A percentile compares a stretch with the other conserved stretches of the same genome.
These are phyloP conservation scores for Esox masquinongy DNA, from an alignment of 2,797 vertebrate species.

Conservation along the genomic window DNA sequence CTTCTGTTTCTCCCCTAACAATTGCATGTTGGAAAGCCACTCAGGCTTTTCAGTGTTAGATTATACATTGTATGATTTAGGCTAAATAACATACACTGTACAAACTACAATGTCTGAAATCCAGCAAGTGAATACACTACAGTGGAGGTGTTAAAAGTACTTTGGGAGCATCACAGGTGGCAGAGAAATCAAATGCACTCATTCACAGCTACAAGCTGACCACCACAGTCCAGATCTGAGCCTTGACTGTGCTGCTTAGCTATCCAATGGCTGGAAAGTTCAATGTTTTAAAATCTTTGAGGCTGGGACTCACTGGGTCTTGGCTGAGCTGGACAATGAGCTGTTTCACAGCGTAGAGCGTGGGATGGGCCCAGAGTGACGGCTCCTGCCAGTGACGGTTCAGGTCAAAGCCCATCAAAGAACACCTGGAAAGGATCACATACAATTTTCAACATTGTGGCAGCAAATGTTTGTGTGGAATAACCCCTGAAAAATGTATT, in stretches of 20 bases:
- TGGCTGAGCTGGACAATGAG: conserved; percentile 95
- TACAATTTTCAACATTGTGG: background rate
- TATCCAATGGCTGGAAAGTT: no score
- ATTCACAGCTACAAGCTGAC: no score
- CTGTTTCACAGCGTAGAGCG: conserved; percentile 92
- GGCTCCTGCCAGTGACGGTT: conserved; percentile 98
- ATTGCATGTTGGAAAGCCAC: no score
- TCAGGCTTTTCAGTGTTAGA: no score
- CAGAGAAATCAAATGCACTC: no score
- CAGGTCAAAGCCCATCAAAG: conserved; percentile 96
- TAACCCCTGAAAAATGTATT: background rate
- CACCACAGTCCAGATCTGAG: no score
- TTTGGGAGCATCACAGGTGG: no score
- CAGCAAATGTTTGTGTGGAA: background rate
- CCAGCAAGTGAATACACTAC: background rate
- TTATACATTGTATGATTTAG: background rate
- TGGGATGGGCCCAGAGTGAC: conserved; percentile 95
- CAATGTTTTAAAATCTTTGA: no score
- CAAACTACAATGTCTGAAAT: background rate
- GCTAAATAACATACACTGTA: background rate
- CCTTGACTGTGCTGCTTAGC: no score
- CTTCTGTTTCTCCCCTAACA: no score
- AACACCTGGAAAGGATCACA: conserved; percentile 25
- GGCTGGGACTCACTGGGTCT: conserved; percentile 82
- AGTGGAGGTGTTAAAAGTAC: background rate